phyloP scores from a whole-genome alignment of 2,797 vertebrate genomes.

The Thamnophis elegans region DNA sequence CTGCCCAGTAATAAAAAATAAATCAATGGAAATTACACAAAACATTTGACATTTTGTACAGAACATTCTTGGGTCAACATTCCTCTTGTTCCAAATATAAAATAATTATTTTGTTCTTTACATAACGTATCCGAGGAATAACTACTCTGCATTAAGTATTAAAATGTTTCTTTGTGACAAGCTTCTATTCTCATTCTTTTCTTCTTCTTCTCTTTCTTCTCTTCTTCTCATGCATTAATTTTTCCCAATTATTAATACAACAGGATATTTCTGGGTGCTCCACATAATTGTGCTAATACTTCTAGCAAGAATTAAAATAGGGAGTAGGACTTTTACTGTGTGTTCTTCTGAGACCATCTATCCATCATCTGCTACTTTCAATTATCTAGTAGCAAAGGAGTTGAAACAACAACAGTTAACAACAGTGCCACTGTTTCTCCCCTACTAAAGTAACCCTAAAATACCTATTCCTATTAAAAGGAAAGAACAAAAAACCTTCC shows the following conservation, averaged over 20 bases:
- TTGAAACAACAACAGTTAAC: background rate
- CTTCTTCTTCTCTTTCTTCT: no score
- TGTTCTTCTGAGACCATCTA: background rate
- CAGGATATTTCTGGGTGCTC: background rate
- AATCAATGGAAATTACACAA: constrained; percentile 10
- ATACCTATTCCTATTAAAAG: background rate
- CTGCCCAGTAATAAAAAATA: constrained; percentile 30
- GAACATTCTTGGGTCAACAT: constrained; percentile 34
- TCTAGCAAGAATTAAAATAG: background rate
- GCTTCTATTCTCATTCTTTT: background rate
- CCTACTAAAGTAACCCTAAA: background rate
- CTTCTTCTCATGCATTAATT: no score
- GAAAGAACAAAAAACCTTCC: background rate
- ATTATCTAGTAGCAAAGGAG: background rate
- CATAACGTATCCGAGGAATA: background rate
- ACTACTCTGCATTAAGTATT: background rate
- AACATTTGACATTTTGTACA: constrained; percentile 20
- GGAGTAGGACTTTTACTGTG: background rate
- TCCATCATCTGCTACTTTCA: background rate
- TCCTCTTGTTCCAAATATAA: constrained; percentile 30
- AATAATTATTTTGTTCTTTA: constrained; percentile 11
- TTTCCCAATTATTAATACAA: background rate
- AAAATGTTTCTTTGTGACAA: background rate
- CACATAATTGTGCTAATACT: background rate
- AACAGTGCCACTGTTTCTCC: background rate